phyloP scores from a whole-genome alignment of 2,888 invertebrate species.

The Tiphia femorata region DNA sequence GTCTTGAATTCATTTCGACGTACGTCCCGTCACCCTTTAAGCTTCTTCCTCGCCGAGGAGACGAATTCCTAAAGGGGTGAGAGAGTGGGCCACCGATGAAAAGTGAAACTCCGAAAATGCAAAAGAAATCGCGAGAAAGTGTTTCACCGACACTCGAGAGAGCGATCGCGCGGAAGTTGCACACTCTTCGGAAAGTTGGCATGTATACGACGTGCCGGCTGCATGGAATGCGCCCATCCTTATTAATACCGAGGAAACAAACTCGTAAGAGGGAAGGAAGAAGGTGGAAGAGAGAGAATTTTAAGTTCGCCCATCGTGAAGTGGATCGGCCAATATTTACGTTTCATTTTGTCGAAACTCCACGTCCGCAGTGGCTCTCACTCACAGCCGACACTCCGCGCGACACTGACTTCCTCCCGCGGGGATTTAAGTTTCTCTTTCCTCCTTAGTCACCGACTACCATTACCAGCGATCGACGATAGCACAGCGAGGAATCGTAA shows the following conservation, averaged over 20 bases:
- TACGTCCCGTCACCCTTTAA: neutral
- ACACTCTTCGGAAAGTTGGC: slow-evolving; percentile 33
- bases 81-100: neutral
- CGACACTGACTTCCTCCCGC: too few relatives aligned
- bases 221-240: slow-evolving; percentile 55
- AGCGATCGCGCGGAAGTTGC: slow-evolving; percentile 42
- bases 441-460: too few relatives aligned
- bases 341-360: slow-evolving; percentile 57
- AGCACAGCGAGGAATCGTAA: too few relatives aligned
- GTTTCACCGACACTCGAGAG: slow-evolving; percentile 39
- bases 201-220: slow-evolving; percentile 45
- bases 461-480: too few relatives aligned
- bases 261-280: neutral
- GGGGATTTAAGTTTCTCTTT: too few relatives aligned
- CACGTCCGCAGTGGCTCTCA: slow-evolving; percentile 43
- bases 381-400: too few relatives aligned
- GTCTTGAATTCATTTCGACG: too few relatives aligned
- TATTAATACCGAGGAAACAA: slow-evolving; percentile 50
- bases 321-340: slow-evolving; percentile 58
- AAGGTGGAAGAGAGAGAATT: slow-evolving; percentile 38
- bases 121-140: slow-evolving; percentile 24
- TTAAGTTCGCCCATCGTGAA: slow-evolving; percentile 48
- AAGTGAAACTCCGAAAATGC: slow-evolving; percentile 1
- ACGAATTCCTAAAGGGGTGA: neutral
- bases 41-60: neutral